phyloP scores from a whole-genome alignment of 2,113 vertebrate species.

The Climacteris rufus region DNA sequence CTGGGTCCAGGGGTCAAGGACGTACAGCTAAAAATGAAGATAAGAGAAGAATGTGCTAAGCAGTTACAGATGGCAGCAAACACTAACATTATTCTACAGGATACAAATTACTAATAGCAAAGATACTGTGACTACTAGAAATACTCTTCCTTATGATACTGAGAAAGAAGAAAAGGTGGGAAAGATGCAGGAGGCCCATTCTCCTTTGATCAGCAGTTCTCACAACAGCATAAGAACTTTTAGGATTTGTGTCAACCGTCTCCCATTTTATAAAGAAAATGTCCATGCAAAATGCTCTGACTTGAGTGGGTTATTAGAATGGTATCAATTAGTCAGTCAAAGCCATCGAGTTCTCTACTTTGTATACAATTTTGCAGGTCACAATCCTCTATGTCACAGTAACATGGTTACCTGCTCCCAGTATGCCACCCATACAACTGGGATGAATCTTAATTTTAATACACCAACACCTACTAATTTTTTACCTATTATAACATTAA shows the following conservation, averaged over 20 bases:
- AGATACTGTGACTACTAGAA: background rate
- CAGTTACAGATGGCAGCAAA: background rate
- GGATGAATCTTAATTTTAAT: background rate
- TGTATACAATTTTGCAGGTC: background rate
- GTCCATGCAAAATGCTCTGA: background rate
- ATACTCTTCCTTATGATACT: background rate
- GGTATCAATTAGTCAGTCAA: background rate
- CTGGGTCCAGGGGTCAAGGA: constrained; percentile 92
- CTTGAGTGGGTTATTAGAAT: background rate
- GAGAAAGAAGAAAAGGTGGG: background rate
- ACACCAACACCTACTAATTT: background rate
- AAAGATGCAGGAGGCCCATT: background rate
- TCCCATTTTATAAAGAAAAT: background rate
- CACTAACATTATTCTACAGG: background rate
- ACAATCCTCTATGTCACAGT: background rate
- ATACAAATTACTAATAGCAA: background rate
- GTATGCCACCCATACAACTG: background rate
- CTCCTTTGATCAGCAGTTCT: background rate
- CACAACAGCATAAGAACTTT: background rate
- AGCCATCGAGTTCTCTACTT: background rate
- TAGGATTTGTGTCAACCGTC: background rate
- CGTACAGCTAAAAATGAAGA: constrained; percentile 80
- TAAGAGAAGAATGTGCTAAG: background rate
- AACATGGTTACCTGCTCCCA: background rate
- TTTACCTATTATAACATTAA: background rate